phyloP scores from a whole-genome alignment of 2,888 invertebrate genomes.

The Siphonodentalium dalli region DNA sequence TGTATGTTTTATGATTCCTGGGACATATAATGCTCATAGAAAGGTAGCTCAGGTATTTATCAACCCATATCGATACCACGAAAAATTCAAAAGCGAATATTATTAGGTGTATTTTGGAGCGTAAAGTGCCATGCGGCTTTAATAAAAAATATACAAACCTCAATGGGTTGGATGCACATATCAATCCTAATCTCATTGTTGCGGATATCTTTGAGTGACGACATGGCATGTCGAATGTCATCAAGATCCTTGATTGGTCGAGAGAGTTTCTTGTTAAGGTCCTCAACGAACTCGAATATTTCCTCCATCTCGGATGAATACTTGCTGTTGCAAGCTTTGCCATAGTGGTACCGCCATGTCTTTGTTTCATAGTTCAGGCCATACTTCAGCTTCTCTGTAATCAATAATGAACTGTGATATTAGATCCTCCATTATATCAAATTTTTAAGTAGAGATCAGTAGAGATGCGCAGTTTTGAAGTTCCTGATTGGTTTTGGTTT shows the following conservation, averaged over 20 bases:
- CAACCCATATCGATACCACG: too few relatives aligned
- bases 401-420: not conserved
- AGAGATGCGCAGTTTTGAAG: not conserved
- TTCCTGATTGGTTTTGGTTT: not conserved
- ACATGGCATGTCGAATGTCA: constrained; percentile 92
- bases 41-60: too few relatives aligned
- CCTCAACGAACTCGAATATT: constrained; percentile 85
- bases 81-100: too few relatives aligned
- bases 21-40: too few relatives aligned
- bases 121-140: too few relatives aligned
- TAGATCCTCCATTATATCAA: too few relatives aligned
- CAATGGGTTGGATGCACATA: constrained; percentile 89
- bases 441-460: not conserved
- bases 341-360: constrained; percentile 64
- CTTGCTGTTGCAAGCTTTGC: constrained; percentile 64
- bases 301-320: constrained; percentile 65
- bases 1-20: too few relatives aligned
- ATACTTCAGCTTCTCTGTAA: constrained; percentile 75
- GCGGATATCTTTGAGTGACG: constrained; percentile 88
- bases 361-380: constrained; percentile 76
- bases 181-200: constrained; percentile 97
- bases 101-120: too few relatives aligned
- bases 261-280: constrained; percentile 78
- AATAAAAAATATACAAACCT: too few relatives aligned
- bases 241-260: constrained; percentile 90